These are phyloP conservation scores for Anthonomus grandis DNA, from an alignment of 1,140 invertebrate species.

Conservation along the genomic window DNA sequence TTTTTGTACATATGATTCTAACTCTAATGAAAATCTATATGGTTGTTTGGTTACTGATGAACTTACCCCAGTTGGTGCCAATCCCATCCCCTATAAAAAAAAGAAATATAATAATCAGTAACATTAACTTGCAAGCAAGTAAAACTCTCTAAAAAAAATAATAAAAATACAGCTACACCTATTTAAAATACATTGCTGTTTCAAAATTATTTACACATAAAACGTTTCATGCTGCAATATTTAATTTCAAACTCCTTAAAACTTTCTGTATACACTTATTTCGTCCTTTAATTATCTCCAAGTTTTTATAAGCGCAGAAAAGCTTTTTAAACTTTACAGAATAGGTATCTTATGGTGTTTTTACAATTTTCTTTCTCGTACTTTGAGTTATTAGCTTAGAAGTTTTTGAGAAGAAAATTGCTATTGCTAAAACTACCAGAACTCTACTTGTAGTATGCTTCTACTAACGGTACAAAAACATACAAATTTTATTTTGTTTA, in stretches of 20 bases:
- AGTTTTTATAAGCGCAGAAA: conserved; percentile 19
- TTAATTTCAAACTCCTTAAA: conserved; percentile 25
- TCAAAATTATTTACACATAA: conserved; percentile 23
- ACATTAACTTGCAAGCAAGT: neutral
- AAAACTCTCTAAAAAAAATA: conserved; percentile 6
- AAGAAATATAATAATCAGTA: conserved; percentile 9
- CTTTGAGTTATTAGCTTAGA: conserved; percentile 12
- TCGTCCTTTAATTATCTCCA: conserved; percentile 23
- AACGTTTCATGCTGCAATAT: conserved; percentile 19
- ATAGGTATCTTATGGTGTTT: too few species aligned
- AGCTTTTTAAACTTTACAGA: conserved; percentile 17
- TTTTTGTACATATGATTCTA: too few species aligned
- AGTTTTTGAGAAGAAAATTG: too few species aligned
- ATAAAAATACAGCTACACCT: conserved; percentile 8
- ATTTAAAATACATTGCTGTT: conserved; percentile 10
- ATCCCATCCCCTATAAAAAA: conserved; percentile 17
- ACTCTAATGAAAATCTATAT: too few species aligned
- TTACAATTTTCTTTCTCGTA: conserved; percentile 8
- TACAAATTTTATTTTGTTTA: too few species aligned
- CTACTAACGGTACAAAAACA: too few species aligned
- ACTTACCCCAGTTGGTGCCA: conserved; percentile 18
- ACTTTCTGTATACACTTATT: conserved; percentile 22
- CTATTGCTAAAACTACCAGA: too few species aligned
- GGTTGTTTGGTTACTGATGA: too few species aligned
- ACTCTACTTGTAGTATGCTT: too few species aligned